Base-by-base conservation (phyloP, 2,797 vertebrate species). In the Hydrocynus forskahlii region DNA sequence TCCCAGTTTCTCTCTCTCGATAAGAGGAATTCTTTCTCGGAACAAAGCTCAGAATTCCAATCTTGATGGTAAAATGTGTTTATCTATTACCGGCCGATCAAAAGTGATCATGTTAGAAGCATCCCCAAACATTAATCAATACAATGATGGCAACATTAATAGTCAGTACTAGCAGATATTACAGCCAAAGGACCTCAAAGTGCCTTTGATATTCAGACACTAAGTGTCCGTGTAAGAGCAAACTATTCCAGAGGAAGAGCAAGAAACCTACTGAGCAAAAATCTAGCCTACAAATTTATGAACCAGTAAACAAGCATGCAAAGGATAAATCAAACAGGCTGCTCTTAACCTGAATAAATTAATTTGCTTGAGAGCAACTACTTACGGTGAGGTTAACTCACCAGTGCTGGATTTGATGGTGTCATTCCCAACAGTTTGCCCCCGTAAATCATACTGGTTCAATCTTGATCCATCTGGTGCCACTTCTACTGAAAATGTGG, bases 351-450 rank as follows among this genome's bases (percentile, higher is more conserved):
- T 77, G 38, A 14, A 77, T 82, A 35, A 57, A 23, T 8, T 79
- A 23, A 76, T 16, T 12, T 59, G 73, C 16, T 77, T 57, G 60
- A 0, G 25, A 52, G 69, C 7, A 29, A 43, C 54, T 64, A 66
- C 54, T 29, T 72, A 19, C 50, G 29, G 17, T 23, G 48, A 10
- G 4, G 48, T 7, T 7, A 69, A 91, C 95, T 93, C 83, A 98
- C 97, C 97, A 89, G 97, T 98, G 87, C 96, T 99, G 78, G 97
- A 99, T 87, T 97, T 96, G 80, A 97, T 96, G 52, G 96, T 97
- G 88, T 98, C 96, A 78, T 96, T 95, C 71, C 96, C 97, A 85
- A 96, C 96, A 21, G 96, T 96, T 79, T 97, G 97, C 14, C 97
- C 97, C 82, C 97, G 89, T 67, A 99, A 90, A 89, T 98, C 97